Conservation (phyloP, 2,797 vertebrate genomes). For the Enteromius unitaeniatus region DNA sequence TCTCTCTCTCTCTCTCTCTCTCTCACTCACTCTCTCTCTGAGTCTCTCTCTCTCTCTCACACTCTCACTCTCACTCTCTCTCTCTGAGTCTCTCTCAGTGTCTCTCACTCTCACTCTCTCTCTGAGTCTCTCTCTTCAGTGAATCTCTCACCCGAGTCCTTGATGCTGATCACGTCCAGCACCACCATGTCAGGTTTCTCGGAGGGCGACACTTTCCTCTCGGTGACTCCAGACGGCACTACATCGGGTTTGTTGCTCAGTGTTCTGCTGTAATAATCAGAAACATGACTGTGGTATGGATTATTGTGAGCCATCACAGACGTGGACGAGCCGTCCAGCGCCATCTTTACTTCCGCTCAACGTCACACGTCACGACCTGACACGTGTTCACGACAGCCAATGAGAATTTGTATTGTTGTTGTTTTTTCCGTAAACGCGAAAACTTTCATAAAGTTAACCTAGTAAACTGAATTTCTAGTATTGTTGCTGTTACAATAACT, state of each 20-base stretch:
- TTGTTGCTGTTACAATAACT: neutral
- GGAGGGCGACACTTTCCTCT: constrained; percentile 76
- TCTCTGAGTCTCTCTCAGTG: neutral
- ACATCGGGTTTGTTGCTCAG: constrained; percentile 82
- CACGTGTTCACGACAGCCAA: constrained; percentile 9
- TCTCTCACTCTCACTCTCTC: too few relatives aligned
- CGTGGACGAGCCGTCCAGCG: constrained; percentile 79
- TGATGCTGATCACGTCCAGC: constrained; percentile 78
- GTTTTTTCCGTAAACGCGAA: neutral
- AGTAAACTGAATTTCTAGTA: neutral
- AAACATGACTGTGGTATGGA: neutral
- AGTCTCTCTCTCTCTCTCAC: too few relatives aligned
- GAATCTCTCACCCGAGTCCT: constrained; percentile 71
- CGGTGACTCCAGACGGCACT: constrained; percentile 81
- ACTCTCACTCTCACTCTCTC: too few relatives aligned
- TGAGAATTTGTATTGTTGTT: neutral
- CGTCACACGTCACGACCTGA: neutral
- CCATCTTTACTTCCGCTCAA: constrained; percentile 65
- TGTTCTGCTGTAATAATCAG: constrained; percentile 79
- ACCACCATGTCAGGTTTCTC: constrained; percentile 84
- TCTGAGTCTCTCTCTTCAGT: neutral
- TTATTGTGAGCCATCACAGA: constrained; percentile 63
- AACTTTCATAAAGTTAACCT: neutral
- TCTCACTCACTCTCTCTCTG: too few relatives aligned
- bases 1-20: too few relatives aligned